Evolutionary conservation across 2,888 invertebrate genomes (phyloP).

Genomic region (Mellilla xanthometata): DNA sequence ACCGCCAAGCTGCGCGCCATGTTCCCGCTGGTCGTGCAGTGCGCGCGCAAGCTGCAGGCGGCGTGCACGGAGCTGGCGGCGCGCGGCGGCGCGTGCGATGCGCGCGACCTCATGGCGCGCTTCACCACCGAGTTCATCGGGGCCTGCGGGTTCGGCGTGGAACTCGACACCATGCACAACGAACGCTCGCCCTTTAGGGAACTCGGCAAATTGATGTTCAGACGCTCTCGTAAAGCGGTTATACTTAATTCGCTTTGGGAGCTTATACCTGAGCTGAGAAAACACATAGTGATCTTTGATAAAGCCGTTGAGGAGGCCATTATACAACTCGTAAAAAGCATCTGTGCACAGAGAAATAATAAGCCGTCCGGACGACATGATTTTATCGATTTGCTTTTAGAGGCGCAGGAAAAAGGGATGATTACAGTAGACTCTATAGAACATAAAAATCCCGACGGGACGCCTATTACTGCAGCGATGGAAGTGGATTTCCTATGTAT

Average conservation of each 20-base stretch:
- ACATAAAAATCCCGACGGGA: conserved; percentile 45
- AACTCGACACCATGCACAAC: conserved; percentile 50
- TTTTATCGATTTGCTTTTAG: conserved; percentile 54
- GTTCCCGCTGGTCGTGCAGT: conserved; percentile 62
- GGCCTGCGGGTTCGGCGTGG: conserved; percentile 57
- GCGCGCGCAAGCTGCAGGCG: conserved; percentile 52
- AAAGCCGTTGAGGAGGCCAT: conserved; percentile 31
- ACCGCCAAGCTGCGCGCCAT: conserved; percentile 60
- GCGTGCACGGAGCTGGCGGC: conserved; percentile 42
- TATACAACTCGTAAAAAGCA: conserved; percentile 39
- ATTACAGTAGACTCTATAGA: conserved; percentile 58
- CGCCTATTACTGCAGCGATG: conserved; percentile 43
- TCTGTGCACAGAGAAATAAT: conserved; percentile 50
- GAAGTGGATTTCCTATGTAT: conserved; percentile 47
- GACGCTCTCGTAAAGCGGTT: conserved; percentile 31
- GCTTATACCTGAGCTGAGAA: conserved; percentile 46
- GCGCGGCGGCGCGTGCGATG: conserved; percentile 45
- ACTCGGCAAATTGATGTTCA: conserved; percentile 45
- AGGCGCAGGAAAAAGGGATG: conserved; percentile 48
- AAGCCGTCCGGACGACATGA: conserved; percentile 54
- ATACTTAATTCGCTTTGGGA: no score
- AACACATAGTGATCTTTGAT: conserved; percentile 30
- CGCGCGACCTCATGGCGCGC: conserved; percentile 55
- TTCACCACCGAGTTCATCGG: conserved; percentile 61
- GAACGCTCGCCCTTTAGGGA: conserved; percentile 49